Evolutionary conservation across 2,797 vertebrate species (phyloP).

Genomic region (Phyllotis vaccarum): DNA sequence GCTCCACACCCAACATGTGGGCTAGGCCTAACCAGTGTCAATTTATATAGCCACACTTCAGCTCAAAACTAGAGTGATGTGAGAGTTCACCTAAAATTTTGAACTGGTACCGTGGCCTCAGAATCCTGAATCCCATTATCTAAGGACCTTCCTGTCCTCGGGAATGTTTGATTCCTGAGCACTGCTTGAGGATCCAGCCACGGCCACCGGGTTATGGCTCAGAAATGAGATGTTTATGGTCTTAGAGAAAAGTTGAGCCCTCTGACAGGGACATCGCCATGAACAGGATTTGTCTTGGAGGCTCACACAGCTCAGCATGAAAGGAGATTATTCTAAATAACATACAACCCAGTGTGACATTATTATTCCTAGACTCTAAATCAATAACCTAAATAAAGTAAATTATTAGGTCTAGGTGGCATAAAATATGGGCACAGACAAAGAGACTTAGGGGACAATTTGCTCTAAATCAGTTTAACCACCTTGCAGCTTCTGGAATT

Average conservation of each 20-base stretch:
- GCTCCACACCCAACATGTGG: not conserved
- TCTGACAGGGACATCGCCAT: not conserved
- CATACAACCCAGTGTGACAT: constrained; percentile 76
- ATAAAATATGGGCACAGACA: constrained; percentile 82
- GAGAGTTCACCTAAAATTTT: not conserved
- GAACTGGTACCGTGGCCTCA: rapidly evolving
- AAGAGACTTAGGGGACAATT: constrained; percentile 79
- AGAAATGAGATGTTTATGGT: not conserved
- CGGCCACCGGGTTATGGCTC: rapidly evolving
- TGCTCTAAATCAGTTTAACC: constrained; percentile 86
- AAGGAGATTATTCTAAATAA: constrained; percentile 75
- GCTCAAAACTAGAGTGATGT: not conserved
- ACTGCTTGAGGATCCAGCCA: not conserved
- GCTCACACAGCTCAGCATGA: constrained; percentile 14
- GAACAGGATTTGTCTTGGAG: not conserved
- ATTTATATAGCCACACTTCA: rapidly evolving
- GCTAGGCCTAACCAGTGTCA: not conserved
- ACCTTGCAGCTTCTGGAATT: constrained; percentile 82
- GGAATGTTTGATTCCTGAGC: not conserved
- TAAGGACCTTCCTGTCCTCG: not conserved
- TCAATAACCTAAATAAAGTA: constrained; percentile 86
- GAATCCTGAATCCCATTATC: rapidly evolving
- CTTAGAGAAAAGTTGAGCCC: not conserved
- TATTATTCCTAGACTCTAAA: constrained; percentile 82
- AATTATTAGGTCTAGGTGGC: constrained; percentile 78